phyloP scores from a whole-genome alignment of 92 coral and sea anemone species.

The Phenganax subtilis region DNA sequence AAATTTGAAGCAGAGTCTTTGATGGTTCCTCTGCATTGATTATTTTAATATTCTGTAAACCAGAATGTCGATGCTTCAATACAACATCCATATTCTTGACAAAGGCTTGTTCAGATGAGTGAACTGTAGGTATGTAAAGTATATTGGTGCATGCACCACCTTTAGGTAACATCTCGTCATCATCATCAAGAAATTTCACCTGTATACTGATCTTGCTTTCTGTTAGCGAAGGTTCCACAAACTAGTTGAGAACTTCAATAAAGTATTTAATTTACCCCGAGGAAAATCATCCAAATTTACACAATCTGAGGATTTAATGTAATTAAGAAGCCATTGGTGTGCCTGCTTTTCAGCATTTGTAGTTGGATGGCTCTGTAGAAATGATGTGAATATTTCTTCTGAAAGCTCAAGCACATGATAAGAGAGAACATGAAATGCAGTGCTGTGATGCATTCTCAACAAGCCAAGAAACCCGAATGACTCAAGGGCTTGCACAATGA shows the following conservation, averaged over 20 bases:
- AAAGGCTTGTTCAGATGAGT: neutral
- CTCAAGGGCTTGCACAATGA: neutral
- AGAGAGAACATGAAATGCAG: conserved; percentile 16
- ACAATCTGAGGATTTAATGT: conserved; percentile 2
- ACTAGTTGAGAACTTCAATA: conserved; percentile 19
- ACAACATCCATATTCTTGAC: conserved; percentile 4
- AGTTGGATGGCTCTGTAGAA: neutral
- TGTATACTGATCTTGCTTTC: neutral
- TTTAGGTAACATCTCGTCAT: conserved; percentile 10
- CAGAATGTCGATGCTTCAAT: neutral
- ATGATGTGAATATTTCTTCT: neutral
- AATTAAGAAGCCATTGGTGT: conserved; percentile 21
- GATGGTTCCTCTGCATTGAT: neutral
- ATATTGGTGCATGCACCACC: conserved; percentile 3
- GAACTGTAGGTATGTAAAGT: conserved; percentile 8
- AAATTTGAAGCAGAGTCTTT: no score
- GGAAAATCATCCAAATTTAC: conserved; percentile 5
- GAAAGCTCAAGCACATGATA: neutral
- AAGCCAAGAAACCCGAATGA: neutral
- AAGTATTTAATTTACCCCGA: neutral
- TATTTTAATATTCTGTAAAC: conserved; percentile 12
- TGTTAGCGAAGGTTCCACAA: conserved; percentile 16
- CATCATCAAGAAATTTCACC: conserved; percentile 18
- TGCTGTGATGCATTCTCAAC: conserved; percentile 22
- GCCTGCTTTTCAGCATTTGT: conserved; percentile 15